Base-by-base conservation (phyloP, 2,888 invertebrate genomes). In the Acanthococcus lagerstroemiae region DNA sequence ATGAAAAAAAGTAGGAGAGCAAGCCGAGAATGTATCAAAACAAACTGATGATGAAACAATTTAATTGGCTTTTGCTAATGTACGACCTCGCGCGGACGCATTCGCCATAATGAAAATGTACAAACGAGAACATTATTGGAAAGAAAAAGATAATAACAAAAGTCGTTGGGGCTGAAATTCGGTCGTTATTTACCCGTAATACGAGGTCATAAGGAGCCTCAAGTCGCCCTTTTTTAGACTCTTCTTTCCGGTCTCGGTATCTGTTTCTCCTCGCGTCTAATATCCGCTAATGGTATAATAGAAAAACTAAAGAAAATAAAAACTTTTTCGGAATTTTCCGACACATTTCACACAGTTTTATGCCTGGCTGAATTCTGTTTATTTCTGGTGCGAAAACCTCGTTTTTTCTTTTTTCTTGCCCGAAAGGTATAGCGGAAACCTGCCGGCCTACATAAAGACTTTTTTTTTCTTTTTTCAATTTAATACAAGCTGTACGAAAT, bases 321-420 rank as follows among this genome's bases (percentile, higher is more conserved):
- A 61, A 61, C 30, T 61, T 50, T 61, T 60, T 15, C 30, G 24
- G 50, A 61, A 61, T 61, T 61, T 61, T 61, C 61, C 61, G 61
- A 61, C 61, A 61, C 61, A 61, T 61, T 61, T 61, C 61, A 61
- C 61, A 22, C 61, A 26, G 61, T 61, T 61, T 61, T 50, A 61
- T 61, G 48, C 61, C 50, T 61, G 61, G 61, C 50, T 61, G 50
- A 61, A 61, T 61, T 61, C 50, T 61, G 37, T 61, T 61, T 61
- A 61, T 61, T 61, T 61, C n/a, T n/a, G n/a, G n/a, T n/a, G 37
- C 37, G n/a, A n/a, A n/a, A n/a, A n/a, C n/a, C n/a, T n/a, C n/a
- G n/a, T n/a, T n/a, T n/a, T n/a, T n/a, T n/a, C n/a, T n/a, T n/a
- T n/a, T n/a, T n/a, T n/a, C n/a, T n/a, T n/a, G n/a, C n/a, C n/a